Conservation (phyloP, 2,888 invertebrate species). For the Amphipyra tragopoginis region DNA sequence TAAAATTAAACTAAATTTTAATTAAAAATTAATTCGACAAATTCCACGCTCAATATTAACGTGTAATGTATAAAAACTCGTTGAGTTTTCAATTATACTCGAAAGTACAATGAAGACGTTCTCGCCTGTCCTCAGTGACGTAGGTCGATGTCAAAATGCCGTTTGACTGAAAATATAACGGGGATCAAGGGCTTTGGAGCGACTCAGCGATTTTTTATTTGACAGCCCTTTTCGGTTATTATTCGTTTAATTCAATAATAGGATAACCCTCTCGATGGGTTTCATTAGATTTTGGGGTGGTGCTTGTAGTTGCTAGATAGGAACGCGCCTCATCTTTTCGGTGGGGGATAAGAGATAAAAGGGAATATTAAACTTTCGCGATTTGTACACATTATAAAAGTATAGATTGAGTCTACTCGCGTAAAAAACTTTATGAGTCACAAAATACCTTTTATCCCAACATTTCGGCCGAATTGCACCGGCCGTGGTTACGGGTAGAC, state of each 20-base stretch:
- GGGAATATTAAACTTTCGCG: too few species aligned
- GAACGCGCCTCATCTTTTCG: too few species aligned
- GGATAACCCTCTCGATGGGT: conserved; percentile 12
- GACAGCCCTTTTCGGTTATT: conserved; percentile 48
- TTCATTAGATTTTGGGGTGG: conserved; percentile 21
- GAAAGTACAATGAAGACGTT: conserved; percentile 70
- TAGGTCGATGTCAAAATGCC: conserved; percentile 69
- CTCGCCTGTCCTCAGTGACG: conserved; percentile 69
- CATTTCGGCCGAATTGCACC: too few species aligned
- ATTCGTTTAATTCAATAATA: conserved; percentile 37
- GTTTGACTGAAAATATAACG: conserved; percentile 68
- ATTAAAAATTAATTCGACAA: conserved; percentile 26
- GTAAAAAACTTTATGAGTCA: too few species aligned
- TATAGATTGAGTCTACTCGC: too few species aligned
- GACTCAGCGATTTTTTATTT: conserved; percentile 53
- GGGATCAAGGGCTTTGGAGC: conserved; percentile 64
- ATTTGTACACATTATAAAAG: too few species aligned
- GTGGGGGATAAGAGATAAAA: too few species aligned
- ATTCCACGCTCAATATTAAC: conserved; percentile 12
- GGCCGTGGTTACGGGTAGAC: too few species aligned
- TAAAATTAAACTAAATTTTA: conserved; percentile 12
- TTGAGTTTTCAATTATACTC: conserved; percentile 67
- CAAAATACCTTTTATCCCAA: too few species aligned
- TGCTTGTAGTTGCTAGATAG: background rate
- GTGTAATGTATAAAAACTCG: conserved; percentile 37